Evolutionary conservation across 2,888 invertebrate genomes (phyloP), one percentile per base, ranked within the genome.

Genomic region (Apoda limacodes): DNA sequence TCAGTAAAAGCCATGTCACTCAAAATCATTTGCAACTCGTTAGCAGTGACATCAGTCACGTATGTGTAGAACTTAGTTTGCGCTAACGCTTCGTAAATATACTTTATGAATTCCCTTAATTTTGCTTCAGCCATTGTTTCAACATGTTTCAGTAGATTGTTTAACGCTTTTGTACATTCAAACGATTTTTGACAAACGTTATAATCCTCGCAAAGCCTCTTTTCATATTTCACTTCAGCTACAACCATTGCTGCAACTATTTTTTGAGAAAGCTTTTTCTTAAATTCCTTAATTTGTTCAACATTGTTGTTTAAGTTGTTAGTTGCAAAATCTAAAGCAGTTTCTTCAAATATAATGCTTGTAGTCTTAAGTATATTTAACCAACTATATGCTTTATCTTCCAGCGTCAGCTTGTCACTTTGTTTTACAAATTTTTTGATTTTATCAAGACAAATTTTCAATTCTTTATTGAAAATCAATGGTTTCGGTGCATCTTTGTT

Each of bases 1-100:
- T 56, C 52, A 2, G 60, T 50, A 33, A 55, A 62, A 0, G 56
- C 52, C 62, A 74, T 65, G 22, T 71, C 68, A 20, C 63, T 63
- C n/a, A 71, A 34, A 37, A 69, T 54, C 1, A 56, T 37, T 48
- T 69, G 68, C 9, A 71, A 46, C 23, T 61, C 58, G 28, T 55
- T 54, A 0, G 52, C 52, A 2, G 60, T 60, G 1, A 35, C 41
- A 4, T 57, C 59, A n/a, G 37, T 49, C n/a, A 69, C 20, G 2
- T 38, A 30, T 1, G 51, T 45, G 32, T 60, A 62, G 35, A 71
- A 66, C 2, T 41, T 40, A 0, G 57, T 56, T 7, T 53, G 50
- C 1, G 54, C 37, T 3, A 51, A 35, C 6, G 39, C 39, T 30
- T 46, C 46, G 25, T 51, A 47, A n/a, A 60, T 48, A 13, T 39